phyloP scores from a whole-genome alignment of 1,140 invertebrate genomes.

The Dermatophagoides farinae region DNA sequence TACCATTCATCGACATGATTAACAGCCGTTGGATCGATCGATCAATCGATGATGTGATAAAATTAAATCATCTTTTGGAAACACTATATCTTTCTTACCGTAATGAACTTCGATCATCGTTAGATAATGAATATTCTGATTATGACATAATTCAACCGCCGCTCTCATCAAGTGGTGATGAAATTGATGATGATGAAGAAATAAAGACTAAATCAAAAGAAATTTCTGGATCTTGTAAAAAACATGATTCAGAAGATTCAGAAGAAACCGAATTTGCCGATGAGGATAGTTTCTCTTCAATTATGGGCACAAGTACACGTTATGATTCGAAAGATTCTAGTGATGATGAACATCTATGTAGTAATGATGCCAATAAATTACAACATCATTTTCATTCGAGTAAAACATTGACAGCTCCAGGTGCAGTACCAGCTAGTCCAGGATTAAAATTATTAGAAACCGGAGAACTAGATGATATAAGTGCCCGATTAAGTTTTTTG shows the following conservation, averaged over 20 bases:
- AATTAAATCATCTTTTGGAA: not conserved
- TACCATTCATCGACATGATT: not conserved
- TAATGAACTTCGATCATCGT: not conserved
- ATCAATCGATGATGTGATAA: not conserved
- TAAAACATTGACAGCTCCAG: too few relatives aligned
- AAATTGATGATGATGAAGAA: not conserved
- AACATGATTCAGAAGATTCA: not conserved
- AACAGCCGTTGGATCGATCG: not conserved
- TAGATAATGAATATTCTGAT: slow-evolving; percentile 3
- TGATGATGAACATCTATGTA: not conserved
- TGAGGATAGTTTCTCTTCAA: not conserved
- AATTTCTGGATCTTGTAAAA: not conserved
- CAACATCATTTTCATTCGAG: not conserved
- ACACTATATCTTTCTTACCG: not conserved
- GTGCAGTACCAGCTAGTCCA: too few relatives aligned
- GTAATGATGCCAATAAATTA: not conserved
- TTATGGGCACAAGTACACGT: not conserved
- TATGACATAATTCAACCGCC: not conserved
- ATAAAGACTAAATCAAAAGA: not conserved
- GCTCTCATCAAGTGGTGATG: not conserved
- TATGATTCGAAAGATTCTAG: not conserved
- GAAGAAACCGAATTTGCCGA: not conserved
- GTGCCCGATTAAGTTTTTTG: too few relatives aligned
- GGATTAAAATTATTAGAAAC: too few relatives aligned
- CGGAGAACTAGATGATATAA: too few relatives aligned